phyloP scores from a whole-genome alignment of 2,113 vertebrate species.

The Empidonax traillii region DNA sequence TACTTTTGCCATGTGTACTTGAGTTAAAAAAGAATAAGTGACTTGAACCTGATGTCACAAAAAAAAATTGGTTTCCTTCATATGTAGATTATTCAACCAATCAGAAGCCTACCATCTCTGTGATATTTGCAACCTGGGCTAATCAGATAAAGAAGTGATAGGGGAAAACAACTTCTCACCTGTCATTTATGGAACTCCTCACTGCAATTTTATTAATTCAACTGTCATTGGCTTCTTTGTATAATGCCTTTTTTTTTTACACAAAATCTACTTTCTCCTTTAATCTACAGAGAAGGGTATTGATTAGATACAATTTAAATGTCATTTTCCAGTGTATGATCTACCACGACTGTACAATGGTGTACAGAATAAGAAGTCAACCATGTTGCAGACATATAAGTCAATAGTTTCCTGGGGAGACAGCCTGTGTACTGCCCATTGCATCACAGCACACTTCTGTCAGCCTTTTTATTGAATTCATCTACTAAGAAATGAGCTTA shows the following conservation, averaged over 20 bases:
- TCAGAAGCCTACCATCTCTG: background rate
- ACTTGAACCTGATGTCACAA: background rate
- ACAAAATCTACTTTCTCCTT: constrained; percentile 54
- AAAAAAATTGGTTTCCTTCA: constrained; percentile 19
- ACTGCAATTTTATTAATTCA: background rate
- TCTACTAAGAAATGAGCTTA: background rate
- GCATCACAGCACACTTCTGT: constrained; percentile 1
- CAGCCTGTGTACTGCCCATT: constrained; percentile 18
- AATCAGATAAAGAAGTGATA: background rate
- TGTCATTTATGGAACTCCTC: background rate
- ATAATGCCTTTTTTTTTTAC: background rate
- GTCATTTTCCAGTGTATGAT: constrained; percentile 18
- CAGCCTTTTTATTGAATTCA: constrained; percentile 52
- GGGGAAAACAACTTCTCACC: background rate
- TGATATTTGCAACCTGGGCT: constrained; percentile 29
- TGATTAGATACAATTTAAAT: constrained; percentile 49
- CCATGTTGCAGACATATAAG: constrained; percentile 42
- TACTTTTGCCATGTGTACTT: background rate
- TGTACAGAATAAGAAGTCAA: constrained; percentile 39
- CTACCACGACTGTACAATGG: background rate
- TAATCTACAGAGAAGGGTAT: constrained; percentile 37
- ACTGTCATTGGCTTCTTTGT: background rate
- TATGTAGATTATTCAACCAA: constrained; percentile 9
- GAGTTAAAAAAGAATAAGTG: background rate
- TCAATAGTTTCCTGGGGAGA: constrained; percentile 33